Percentiles rank a stretch among this genome's conserved stretches.
phyloP scores from a whole-genome alignment of 2,888 invertebrate genomes.

The Caenorhabditis macrosperma region DNA sequence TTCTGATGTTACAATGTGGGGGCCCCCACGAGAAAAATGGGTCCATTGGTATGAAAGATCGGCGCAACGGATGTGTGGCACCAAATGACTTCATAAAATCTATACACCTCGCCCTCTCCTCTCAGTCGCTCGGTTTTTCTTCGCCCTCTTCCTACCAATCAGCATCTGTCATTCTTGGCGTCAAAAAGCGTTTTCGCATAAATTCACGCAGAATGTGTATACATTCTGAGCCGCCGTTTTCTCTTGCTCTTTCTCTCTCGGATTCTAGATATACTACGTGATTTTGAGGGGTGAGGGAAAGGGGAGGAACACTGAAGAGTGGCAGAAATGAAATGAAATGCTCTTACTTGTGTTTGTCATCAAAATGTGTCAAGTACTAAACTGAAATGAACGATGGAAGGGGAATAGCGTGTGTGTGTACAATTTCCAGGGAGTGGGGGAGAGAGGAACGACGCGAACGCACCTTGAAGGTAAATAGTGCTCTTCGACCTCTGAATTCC shows the following conservation, averaged over 20 bases:
- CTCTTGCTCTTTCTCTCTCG: neutral
- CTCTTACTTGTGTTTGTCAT: neutral
- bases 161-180: conserved; percentile 58
- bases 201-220: conserved; percentile 52
- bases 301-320: neutral
- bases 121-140: conserved; percentile 16
- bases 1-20: conserved; percentile 37
- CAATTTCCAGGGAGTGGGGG: conserved; percentile 15
- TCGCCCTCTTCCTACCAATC: conserved; percentile 36
- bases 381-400: neutral
- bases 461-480: conserved; percentile 19
- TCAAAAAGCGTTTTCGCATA: conserved; percentile 51
- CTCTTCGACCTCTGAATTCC: conserved; percentile 20
- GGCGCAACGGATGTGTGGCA: conserved; percentile 43
- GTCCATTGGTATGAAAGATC: conserved; percentile 39
- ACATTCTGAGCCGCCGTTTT: conserved; percentile 27
- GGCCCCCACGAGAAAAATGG: neutral
- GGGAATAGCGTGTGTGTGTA: neutral
- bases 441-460: conserved; percentile 6
- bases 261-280: neutral
- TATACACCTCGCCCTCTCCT: conserved; percentile 55
- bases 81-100: conserved; percentile 58
- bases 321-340: neutral
- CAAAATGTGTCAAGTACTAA: neutral
- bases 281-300: conserved; percentile 1